Percentiles rank a stretch among this genome's conserved stretches.
phyloP scores from a whole-genome alignment of 2,113 vertebrate genomes.

The Hippocampus guttulatus region DNA sequence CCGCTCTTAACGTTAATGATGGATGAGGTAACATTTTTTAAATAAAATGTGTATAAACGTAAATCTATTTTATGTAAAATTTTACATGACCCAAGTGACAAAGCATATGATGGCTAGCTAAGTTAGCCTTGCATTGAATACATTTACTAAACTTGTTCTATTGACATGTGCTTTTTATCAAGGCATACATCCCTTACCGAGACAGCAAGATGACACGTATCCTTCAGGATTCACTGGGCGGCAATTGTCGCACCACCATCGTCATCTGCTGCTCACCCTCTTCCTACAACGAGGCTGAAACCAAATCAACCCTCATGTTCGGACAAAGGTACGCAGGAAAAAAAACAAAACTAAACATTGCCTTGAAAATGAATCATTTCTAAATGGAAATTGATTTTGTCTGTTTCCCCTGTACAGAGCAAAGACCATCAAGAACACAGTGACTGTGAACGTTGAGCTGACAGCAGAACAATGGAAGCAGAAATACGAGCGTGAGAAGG shows the following conservation, averaged over 20 bases:
- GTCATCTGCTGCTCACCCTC: conserved; percentile 97
- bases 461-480: conserved; percentile 99
- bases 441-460: conserved; percentile 91
- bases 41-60: no score
- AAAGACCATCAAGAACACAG: conserved; percentile 98
- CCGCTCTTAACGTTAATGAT: no score
- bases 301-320: conserved; percentile 92
- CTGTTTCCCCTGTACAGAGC: conserved; percentile 72
- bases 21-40: no score
- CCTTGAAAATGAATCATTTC: neutral
- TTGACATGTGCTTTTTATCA: neutral
- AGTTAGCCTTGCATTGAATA: neutral
- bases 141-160: neutral
- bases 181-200: conserved; percentile 94
- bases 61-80: neutral
- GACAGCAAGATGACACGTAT: conserved; percentile 99
- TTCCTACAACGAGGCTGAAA: conserved; percentile 90
- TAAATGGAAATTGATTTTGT: neutral
- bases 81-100: neutral
- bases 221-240: conserved; percentile 93
- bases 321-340: conserved; percentile 81
- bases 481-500: conserved; percentile 95
- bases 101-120: neutral
- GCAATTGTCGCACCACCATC: conserved; percentile 96
- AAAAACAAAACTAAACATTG: neutral